Evolutionary conservation across 2,797 vertebrate genomes (phyloP).

Genomic region (Spinus pinus): DNA sequence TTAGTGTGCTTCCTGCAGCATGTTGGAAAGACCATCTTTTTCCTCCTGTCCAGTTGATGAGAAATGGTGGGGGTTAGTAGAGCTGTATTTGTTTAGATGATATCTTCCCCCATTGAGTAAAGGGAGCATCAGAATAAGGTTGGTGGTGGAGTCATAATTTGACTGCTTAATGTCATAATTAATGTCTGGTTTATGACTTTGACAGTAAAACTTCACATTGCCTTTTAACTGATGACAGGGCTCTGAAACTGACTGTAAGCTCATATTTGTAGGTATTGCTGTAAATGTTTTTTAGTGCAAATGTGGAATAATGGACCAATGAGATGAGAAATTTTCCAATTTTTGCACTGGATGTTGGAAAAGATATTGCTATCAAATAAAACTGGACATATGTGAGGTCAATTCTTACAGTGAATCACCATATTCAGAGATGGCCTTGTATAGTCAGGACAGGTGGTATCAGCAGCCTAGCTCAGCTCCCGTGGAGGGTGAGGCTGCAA

Average conservation of each 20-base stretch:
- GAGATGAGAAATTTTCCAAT: background rate
- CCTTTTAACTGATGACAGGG: background rate
- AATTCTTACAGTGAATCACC: background rate
- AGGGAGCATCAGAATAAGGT: background rate
- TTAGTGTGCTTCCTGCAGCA: background rate
- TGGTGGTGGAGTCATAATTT: background rate
- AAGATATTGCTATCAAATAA: background rate
- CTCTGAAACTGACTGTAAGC: background rate
- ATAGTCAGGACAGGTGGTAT: background rate
- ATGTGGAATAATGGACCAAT: background rate
- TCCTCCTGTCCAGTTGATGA: background rate
- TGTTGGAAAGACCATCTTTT: background rate
- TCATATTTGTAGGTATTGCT: background rate
- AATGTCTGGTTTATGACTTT: background rate
- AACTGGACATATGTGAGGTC: background rate
- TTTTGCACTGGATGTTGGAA: background rate
- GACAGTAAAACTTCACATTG: background rate
- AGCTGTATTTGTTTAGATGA: background rate
- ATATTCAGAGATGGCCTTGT: background rate
- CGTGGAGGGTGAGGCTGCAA: background rate
- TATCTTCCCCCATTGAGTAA: background rate
- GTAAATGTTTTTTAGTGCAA: background rate
- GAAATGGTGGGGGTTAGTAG: background rate
- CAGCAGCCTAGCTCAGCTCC: background rate
- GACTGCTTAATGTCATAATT: too few relatives aligned